These are phyloP conservation scores for Coluber constrictor DNA, from an alignment of 2,797 vertebrate genomes.

Conservation along the genomic window DNA sequence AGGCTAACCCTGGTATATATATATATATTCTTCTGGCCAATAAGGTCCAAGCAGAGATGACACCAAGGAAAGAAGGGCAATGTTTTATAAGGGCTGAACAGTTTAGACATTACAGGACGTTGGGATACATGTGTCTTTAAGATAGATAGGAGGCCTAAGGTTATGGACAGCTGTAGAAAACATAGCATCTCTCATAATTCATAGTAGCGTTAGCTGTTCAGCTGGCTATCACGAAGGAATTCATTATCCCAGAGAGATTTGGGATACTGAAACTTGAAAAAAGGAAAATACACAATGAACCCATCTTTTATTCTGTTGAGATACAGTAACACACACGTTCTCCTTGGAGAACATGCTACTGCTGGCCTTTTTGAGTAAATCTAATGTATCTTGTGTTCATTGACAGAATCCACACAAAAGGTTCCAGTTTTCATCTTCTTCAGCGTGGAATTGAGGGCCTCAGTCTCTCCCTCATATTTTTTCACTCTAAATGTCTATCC, in stretches of 20 bases:
- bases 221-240: neutral
- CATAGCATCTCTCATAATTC: neutral
- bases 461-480: neutral
- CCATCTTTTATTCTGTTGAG: slow-evolving; percentile 13
- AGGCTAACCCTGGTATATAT: too few relatives aligned
- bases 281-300: slow-evolving; percentile 1
- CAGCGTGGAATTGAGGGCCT: neutral
- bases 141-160: slow-evolving; percentile 1
- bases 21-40: neutral
- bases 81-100: neutral
- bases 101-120: neutral
- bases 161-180: slow-evolving; percentile 6
- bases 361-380: slow-evolving; percentile 29
- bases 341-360: slow-evolving; percentile 8
- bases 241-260: slow-evolving; percentile 19
- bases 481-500: neutral
- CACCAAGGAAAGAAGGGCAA: neutral
- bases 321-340: slow-evolving; percentile 22
- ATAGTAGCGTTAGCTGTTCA: neutral
- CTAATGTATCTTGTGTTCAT: slow-evolving; percentile 14
- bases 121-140: neutral
- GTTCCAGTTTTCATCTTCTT: slow-evolving; percentile 5
- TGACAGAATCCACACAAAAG: slow-evolving; percentile 30
- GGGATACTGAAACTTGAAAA: slow-evolving; percentile 7
- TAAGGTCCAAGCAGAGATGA: neutral